Evolutionary conservation across 2,797 vertebrate genomes (phyloP), one percentile per base, ranked within the genome.

Genomic region (Spea hammondii): DNA sequence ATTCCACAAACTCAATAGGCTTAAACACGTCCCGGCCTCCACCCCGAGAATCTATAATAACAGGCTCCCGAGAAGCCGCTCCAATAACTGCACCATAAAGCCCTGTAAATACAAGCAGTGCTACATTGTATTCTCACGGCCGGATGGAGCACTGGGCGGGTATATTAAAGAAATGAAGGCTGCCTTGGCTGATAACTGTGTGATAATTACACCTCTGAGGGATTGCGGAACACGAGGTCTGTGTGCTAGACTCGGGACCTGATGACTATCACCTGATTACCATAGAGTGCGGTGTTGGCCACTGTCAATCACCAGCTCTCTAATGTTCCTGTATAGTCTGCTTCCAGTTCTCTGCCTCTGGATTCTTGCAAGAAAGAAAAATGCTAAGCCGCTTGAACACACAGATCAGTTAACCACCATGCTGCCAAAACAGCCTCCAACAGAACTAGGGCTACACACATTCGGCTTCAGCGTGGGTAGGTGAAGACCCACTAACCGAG

Each of bases 141-240:
- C 55, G 44, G 70, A 82, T 72, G 75, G 74, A 54, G 49, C n/a
- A n/a, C 65, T 4, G 55, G 77, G 76, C 76, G 79, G 32, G 86
- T 85, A 86, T 85, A 85, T 83, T 83, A 83, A 85, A 83, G 80
- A 79, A 85, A 53, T 77, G 83, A 84, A 55, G 64, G 72, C 84
- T 85, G 80, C 80, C 82, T 85, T 77, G 74, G 79, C 60, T 70
- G 77, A 83, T 83, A 85, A 79, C 82, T 77, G 71, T 74, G 59
- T 84, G 79, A 85, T 89, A 89, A 89, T 85, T 85, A 79, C 69
- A 82, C 83, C 84, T 82, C 86, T 70, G 60, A 51, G 70, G 79
- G 82, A 72, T 80, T 84, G 70, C 49, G 59, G 83, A 76, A 74
- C 48, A 72, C 50, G 82, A 83, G 78, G 74, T 77, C 74, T 54